A percentile compares a stretch with the other conserved stretches of the same genome.
Evolutionary conservation across 2,113 vertebrate species (phyloP).

Genomic region (Euleptes europaea): DNA sequence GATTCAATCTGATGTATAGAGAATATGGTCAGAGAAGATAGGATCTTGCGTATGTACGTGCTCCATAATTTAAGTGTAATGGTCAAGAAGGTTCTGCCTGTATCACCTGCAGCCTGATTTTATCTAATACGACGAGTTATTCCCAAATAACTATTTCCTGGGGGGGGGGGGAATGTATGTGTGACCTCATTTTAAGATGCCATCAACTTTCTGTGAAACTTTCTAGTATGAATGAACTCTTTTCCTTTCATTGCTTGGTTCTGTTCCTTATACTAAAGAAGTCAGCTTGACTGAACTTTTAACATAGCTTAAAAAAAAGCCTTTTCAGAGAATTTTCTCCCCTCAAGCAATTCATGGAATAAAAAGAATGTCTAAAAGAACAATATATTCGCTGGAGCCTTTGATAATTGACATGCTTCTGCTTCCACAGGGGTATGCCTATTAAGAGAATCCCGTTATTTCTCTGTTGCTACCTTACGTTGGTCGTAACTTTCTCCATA

Average conservation of each 20-base stretch:
- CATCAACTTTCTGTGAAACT: not conserved
- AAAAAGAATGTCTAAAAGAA: slow-evolving; percentile 5
- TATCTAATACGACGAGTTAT: not conserved
- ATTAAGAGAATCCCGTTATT: slow-evolving; percentile 13
- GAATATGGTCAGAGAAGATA: too few relatives aligned
- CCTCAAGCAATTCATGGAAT: not conserved
- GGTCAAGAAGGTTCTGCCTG: too few relatives aligned
- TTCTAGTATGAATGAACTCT: not conserved
- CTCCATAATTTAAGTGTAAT: too few relatives aligned
- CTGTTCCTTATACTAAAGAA: not conserved
- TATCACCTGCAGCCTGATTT: too few relatives aligned
- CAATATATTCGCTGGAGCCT: not conserved
- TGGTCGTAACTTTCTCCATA: not conserved
- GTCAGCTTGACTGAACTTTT: not conserved
- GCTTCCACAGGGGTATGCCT: slow-evolving; percentile 3
- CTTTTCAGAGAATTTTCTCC: not conserved
- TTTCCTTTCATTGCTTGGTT: not conserved
- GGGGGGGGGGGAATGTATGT: too few relatives aligned
- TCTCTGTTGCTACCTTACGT: not conserved
- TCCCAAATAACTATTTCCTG: not conserved
- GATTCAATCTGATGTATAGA: too few relatives aligned
- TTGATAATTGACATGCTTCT: slow-evolving; percentile 16
- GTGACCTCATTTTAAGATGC: not conserved
- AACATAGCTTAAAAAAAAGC: not conserved
- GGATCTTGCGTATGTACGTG: too few relatives aligned